Conservation (phyloP, 2,113 vertebrate genomes). For the Psittacus erithacus region DNA sequence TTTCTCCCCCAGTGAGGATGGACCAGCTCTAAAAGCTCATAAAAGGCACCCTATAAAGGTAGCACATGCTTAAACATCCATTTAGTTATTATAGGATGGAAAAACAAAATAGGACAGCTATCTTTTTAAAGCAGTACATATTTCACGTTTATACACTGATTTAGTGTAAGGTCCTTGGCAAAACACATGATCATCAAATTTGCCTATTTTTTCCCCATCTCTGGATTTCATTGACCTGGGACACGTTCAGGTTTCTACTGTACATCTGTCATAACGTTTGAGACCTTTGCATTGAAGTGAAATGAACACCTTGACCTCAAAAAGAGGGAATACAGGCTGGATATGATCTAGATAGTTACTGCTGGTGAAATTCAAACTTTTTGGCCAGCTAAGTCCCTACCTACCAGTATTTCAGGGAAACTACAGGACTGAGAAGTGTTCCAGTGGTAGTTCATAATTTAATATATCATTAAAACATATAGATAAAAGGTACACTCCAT, state of each 20-base stretch:
- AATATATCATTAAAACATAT: not conserved
- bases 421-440: accelerated
- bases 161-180: not conserved
- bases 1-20: not conserved
- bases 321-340: not conserved
- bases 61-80: slow-evolving; percentile 37
- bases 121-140: not conserved
- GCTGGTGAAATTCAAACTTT: not conserved
- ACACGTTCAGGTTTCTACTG: not conserved
- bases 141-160: not conserved
- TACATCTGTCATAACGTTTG: not conserved
- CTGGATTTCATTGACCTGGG: not conserved
- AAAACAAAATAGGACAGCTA: not conserved
- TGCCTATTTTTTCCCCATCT: not conserved
- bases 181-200: not conserved
- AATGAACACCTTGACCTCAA: not conserved
- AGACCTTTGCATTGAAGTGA: not conserved
- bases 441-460: not conserved
- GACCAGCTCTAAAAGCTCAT: slow-evolving; percentile 22
- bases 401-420: not conserved
- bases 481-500: not conserved
- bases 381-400: not conserved
- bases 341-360: accelerated
- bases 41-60: slow-evolving; percentile 53
- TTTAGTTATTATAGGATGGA: not conserved